Conservation (phyloP, 2,797 vertebrate genomes). For the Phoxinus dragarum region DNA sequence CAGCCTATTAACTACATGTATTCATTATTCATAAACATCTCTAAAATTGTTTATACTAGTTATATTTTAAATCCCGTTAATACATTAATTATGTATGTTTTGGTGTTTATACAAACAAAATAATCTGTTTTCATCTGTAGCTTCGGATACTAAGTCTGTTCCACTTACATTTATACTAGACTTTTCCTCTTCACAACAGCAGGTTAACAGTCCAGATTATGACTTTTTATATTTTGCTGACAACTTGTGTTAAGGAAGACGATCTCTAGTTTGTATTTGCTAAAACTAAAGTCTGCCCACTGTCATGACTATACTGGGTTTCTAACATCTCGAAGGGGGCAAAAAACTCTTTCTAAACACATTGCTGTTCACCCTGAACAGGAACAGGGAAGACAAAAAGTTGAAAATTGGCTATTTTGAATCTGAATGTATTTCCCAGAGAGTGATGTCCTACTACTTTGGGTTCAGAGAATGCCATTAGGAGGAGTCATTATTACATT, state of each 20-base stretch:
- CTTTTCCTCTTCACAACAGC: not conserved
- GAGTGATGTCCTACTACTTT: constrained; percentile 1
- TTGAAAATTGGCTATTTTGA: constrained; percentile 10
- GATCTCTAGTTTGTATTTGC: not conserved
- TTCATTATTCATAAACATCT: not conserved
- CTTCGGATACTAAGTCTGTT: not conserved
- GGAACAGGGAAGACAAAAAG: not conserved
- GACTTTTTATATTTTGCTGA: constrained; percentile 1
- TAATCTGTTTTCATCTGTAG: not conserved
- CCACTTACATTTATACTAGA: not conserved
- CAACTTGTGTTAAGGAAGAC: not conserved
- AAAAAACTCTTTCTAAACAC: not conserved
- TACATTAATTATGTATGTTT: not conserved
- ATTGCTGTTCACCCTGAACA: constrained; percentile 7
- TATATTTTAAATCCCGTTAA: constrained; percentile 12
- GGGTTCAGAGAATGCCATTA: constrained; percentile 25
- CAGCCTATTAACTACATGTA: not conserved
- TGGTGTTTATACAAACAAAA: not conserved
- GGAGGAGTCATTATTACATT: constrained; percentile 31
- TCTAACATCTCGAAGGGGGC: not conserved
- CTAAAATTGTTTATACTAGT: not conserved
- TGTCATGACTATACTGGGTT: not conserved
- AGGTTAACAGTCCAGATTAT: not conserved
- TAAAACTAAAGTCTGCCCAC: not conserved
- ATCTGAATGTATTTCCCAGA: constrained; percentile 31